Evolutionary conservation across 2,113 vertebrate genomes (phyloP).

Genomic region (Hyperoodon ampullatus): DNA sequence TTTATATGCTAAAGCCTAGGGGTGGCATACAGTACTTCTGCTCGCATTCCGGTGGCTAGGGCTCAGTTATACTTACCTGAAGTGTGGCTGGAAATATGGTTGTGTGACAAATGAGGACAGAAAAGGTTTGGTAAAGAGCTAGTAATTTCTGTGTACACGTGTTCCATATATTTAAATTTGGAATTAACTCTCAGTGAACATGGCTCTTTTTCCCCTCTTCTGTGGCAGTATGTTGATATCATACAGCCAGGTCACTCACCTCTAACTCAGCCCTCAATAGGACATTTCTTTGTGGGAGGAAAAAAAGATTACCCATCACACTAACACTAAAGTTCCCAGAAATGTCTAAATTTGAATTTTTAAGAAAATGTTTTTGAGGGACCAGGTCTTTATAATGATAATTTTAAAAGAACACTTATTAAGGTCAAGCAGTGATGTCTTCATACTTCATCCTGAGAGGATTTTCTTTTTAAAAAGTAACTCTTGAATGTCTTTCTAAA

Average conservation of each 20-base stretch:
- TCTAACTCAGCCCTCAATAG: not conserved
- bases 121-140: not conserved
- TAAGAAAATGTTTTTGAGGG: not conserved
- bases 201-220: not conserved
- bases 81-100: not conserved
- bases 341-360: conserved; percentile 31
- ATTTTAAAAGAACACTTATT: conserved; percentile 24
- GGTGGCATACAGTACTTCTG: not conserved
- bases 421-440: not conserved
- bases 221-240: not conserved
- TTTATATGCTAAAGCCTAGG: not conserved
- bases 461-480: not conserved
- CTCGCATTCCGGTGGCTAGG: not conserved
- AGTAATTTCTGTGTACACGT: not conserved
- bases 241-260: not conserved
- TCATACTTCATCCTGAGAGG: not conserved
- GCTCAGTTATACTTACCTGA: not conserved
- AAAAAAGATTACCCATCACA: not conserved
- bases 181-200: not conserved
- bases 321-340: not conserved
- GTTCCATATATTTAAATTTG: not conserved
- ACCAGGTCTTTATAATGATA: not conserved
- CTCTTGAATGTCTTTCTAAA: not conserved
- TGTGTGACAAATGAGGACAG: not conserved
- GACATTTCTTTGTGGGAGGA: not conserved